Percentiles rank a stretch among this genome's conserved stretches.
Evolutionary conservation across 2,797 vertebrate species (phyloP).

Genomic region (Macroramphosus scolopax): DNA sequence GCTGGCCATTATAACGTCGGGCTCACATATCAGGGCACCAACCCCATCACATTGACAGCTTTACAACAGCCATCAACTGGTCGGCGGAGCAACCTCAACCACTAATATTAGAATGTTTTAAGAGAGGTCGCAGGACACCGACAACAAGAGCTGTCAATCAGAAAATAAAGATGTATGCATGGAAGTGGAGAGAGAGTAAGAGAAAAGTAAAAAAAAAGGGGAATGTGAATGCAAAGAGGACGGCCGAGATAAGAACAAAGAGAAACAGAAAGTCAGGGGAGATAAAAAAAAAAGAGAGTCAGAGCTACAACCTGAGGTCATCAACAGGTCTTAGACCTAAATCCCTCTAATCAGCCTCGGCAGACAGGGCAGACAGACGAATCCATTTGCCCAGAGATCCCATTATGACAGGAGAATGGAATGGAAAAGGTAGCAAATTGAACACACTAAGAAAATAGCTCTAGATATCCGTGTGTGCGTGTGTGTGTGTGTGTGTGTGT

Average conservation of each 20-base stretch:
- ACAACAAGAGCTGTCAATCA: constrained; percentile 50
- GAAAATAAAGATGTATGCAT: constrained; percentile 1
- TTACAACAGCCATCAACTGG: constrained; percentile 54
- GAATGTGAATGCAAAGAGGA: constrained; percentile 23
- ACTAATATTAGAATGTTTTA: constrained; percentile 63
- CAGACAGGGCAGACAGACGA: constrained; percentile 50
- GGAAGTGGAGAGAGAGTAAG: not conserved
- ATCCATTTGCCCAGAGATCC: constrained; percentile 60
- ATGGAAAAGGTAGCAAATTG: constrained; percentile 52
- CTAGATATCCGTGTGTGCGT: constrained; percentile 6
- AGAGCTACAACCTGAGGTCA: constrained; percentile 49
- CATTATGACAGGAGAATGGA: constrained; percentile 63
- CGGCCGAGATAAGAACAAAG: constrained; percentile 41
- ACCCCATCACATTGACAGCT: constrained; percentile 55
- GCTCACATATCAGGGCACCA: constrained; percentile 48
- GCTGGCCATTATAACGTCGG: constrained; percentile 34
- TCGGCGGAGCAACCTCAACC: constrained; percentile 25
- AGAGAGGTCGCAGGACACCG: constrained; percentile 36
- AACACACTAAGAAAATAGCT: constrained; percentile 41
- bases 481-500: constrained; percentile 3
- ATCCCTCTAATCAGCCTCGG: constrained; percentile 63
- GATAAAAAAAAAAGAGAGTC: constrained; percentile 33
- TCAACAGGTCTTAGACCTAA: constrained; percentile 57
- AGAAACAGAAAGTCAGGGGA: constrained; percentile 47
- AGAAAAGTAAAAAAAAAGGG: constrained; percentile 4